phyloP scores from a whole-genome alignment of 2,113 vertebrate species.

The Podilymbus podiceps region DNA sequence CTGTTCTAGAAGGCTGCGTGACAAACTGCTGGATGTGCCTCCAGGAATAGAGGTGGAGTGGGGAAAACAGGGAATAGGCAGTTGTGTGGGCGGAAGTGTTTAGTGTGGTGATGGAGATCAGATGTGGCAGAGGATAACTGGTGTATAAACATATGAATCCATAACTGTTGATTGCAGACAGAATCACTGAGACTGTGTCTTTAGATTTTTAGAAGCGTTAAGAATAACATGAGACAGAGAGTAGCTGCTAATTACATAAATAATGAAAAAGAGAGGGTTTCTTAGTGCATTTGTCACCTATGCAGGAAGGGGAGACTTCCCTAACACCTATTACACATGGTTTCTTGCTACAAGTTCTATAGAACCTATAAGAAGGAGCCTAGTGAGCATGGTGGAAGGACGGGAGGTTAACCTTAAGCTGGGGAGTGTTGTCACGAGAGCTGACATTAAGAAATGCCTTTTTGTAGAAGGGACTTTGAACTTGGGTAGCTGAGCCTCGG shows the following conservation, averaged over 20 bases:
- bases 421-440: neutral
- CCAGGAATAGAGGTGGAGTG: neutral
- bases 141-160: accelerated
- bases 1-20: neutral
- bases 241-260: neutral
- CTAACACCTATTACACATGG: accelerated
- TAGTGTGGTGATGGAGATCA: neutral
- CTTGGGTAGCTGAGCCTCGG: neutral
- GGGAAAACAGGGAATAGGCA: neutral
- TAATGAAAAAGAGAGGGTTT: neutral
- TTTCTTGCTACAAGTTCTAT: accelerated
- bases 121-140: neutral
- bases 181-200: neutral
- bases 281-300: neutral
- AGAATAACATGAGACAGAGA: neutral
- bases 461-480: neutral
- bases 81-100: neutral
- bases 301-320: neutral
- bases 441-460: neutral
- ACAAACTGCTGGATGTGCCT: neutral
- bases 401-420: neutral
- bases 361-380: neutral
- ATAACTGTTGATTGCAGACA: neutral
- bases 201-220: neutral
- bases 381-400: neutral